phyloP scores from a whole-genome alignment of 2,113 vertebrate species.

The Halcyon malimbica region DNA sequence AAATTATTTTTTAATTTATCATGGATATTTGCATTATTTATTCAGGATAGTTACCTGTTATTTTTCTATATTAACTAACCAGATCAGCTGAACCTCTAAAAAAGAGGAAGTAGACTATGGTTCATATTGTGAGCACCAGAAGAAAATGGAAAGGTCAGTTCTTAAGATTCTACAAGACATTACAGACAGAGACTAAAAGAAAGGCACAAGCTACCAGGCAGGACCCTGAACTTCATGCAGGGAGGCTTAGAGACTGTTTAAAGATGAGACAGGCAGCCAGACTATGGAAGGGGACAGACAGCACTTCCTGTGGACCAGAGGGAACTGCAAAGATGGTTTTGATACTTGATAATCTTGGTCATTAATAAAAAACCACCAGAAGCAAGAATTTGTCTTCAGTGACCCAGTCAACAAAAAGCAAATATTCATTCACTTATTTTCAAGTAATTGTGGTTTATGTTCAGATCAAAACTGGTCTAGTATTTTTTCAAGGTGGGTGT shows the following conservation, averaged over 20 bases:
- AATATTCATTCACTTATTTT: not conserved
- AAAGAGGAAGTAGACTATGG: accelerated
- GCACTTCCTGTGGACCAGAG: not conserved
- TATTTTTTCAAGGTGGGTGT: not conserved
- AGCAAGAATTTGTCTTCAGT: not conserved
- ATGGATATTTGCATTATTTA: not conserved
- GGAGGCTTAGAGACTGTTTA: not conserved
- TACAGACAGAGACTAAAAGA: not conserved
- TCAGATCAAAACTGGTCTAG: not conserved
- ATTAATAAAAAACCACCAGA: not conserved
- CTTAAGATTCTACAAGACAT: not conserved
- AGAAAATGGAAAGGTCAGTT: not conserved
- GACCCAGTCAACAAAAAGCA: not conserved
- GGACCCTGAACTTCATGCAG: not conserved
- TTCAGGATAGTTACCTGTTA: not conserved
- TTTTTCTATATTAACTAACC: not conserved
- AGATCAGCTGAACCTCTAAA: not conserved
- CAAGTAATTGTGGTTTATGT: not conserved
- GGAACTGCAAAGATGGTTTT: not conserved
- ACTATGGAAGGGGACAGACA: no score
- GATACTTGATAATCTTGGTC: accelerated
- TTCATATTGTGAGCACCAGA: not conserved
- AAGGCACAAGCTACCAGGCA: not conserved
- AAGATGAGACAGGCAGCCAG: not conserved
- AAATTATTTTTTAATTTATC: not conserved